Evolutionary conservation across 2,888 invertebrate species (phyloP).

Genomic region (Lithophane semibrunnea): DNA sequence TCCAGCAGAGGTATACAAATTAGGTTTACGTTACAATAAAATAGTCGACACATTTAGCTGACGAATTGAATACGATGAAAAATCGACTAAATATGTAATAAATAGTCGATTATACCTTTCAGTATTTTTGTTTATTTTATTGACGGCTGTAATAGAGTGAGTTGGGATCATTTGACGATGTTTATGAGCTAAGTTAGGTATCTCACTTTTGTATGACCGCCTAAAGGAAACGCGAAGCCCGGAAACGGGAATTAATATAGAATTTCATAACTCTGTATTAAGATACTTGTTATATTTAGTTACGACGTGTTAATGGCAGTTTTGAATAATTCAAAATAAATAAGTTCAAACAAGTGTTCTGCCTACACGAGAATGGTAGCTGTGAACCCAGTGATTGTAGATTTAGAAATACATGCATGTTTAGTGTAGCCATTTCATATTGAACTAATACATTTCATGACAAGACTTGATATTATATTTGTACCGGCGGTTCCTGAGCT

Average conservation of each 20-base stretch:
- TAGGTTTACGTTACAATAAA: constrained; percentile 15
- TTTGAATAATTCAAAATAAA: constrained; percentile 41
- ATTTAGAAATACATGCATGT: constrained; percentile 11
- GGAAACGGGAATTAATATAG: constrained; percentile 50
- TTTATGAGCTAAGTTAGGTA: constrained; percentile 66
- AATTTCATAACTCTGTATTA: constrained; percentile 62
- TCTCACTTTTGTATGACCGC: constrained; percentile 77
- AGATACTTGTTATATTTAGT: constrained; percentile 57
- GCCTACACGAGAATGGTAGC: constrained; percentile 13
- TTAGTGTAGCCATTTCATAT: constrained; percentile 16
- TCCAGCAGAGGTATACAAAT: constrained; percentile 18
- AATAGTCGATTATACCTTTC: constrained; percentile 53
- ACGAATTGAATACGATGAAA: constrained; percentile 29
- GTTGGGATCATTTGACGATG: constrained; percentile 63
- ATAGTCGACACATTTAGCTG: constrained; percentile 11
- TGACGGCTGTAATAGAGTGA: constrained; percentile 64
- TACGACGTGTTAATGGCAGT: constrained; percentile 58
- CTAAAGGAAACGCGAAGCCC: constrained; percentile 66
- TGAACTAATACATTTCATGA: constrained; percentile 17
- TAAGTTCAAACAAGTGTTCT: background rate
- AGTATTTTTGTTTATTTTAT: constrained; percentile 63
- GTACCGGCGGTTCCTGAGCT: background rate
- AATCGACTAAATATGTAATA: constrained; percentile 28
- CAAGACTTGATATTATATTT: constrained; percentile 39
- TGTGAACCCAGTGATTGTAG: constrained; percentile 33